phyloP scores from a whole-genome alignment of 1,140 invertebrate species.

The Battus philenor region DNA sequence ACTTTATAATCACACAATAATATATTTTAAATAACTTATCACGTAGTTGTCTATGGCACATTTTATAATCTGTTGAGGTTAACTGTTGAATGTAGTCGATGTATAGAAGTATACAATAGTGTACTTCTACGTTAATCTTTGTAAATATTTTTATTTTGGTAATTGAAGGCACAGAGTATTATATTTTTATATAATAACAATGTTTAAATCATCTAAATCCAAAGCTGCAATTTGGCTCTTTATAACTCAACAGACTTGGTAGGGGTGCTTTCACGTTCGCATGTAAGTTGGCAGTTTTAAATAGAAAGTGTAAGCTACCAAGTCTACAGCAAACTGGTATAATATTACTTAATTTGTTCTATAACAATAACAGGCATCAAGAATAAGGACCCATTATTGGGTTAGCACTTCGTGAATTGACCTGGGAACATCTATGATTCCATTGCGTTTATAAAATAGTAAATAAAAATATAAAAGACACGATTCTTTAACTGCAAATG shows the following conservation, averaged over 20 bases:
- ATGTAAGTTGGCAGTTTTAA: not conserved
- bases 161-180: conserved; percentile 4
- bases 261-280: too few species aligned
- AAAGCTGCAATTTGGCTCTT: too few species aligned
- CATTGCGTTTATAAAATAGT: conserved; percentile 3
- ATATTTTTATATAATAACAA: conserved; percentile 2
- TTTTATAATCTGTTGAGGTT: conserved; percentile 13
- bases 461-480: too few species aligned
- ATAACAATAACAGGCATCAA: conserved; percentile 29
- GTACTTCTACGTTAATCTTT: not conserved
- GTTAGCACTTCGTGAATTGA: conserved; percentile 50
- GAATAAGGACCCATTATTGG: conserved; percentile 35
- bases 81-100: not conserved
- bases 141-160: conserved; percentile 6
- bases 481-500: too few species aligned
- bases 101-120: too few species aligned
- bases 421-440: conserved; percentile 13
- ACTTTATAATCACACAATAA: conserved; percentile 12
- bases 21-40: conserved; percentile 11
- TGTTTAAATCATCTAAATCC: too few species aligned
- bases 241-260: too few species aligned
- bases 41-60: conserved; percentile 7
- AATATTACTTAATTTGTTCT: not conserved
- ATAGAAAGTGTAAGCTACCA: conserved; percentile 15
- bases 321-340: conserved; percentile 17